A percentile compares a stretch with the other conserved stretches of the same genome.
Evolutionary conservation across 2,113 vertebrate species (phyloP).

Genomic region (Dipodomys merriami): DNA sequence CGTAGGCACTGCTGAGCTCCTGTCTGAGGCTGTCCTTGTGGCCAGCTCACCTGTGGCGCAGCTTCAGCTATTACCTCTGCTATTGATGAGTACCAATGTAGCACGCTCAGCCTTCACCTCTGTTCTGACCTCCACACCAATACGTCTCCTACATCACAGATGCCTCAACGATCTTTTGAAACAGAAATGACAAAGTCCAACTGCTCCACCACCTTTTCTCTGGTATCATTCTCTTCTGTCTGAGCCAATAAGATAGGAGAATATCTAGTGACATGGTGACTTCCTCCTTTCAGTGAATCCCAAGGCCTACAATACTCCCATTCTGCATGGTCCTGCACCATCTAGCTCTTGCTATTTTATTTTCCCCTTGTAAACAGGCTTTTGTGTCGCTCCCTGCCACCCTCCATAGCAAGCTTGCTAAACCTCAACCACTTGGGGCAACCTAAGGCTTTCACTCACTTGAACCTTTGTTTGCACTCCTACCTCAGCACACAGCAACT

Average conservation of each 20-base stretch:
- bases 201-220: background rate
- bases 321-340: background rate
- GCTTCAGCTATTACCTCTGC: background rate
- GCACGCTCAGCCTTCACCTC: background rate
- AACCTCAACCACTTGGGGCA: background rate
- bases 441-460: background rate
- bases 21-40: background rate
- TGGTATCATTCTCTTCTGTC: background rate
- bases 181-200: background rate
- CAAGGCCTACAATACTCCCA: background rate
- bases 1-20: background rate
- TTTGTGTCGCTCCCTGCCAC: background rate
- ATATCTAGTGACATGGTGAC: background rate
- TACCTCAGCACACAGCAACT: background rate
- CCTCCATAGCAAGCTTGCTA: background rate
- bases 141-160: background rate
- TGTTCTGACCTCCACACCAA: background rate
- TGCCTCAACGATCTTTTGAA: background rate
- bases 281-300: background rate
- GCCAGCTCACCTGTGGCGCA: background rate
- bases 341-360: background rate
- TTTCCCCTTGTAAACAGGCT: background rate
- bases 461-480: background rate
- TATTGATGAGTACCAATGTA: background rate
- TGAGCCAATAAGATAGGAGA: background rate